Percentiles rank a stretch among this genome's conserved stretches.
phyloP scores from a whole-genome alignment of 1,140 invertebrate genomes.

The Mylabris phalerata region DNA sequence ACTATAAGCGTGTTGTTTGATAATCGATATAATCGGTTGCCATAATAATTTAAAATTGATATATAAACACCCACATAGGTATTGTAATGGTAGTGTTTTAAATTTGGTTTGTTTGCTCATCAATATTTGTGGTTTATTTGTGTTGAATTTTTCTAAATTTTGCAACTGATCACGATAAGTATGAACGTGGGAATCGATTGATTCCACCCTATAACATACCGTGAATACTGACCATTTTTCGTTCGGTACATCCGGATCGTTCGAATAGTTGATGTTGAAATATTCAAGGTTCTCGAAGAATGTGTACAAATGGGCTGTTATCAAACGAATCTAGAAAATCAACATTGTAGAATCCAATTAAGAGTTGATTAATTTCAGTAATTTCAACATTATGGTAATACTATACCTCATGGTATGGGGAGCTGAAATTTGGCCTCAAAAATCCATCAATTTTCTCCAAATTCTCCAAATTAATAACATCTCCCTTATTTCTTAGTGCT shows the following conservation, averaged over 20 bases:
- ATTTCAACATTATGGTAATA: not conserved
- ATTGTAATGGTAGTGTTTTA: conserved; percentile 59
- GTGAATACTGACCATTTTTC: conserved; percentile 49
- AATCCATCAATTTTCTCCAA: conserved; percentile 47
- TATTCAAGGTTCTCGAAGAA: conserved; percentile 54
- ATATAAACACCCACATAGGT: conserved; percentile 74
- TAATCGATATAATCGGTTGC: conserved; percentile 70
- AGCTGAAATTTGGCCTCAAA: conserved; percentile 52
- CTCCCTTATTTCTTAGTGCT: conserved; percentile 40
- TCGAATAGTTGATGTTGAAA: conserved; percentile 29
- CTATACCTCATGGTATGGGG: conserved; percentile 57
- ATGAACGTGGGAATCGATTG: conserved; percentile 56
- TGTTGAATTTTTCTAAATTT: conserved; percentile 63
- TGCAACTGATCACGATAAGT: conserved; percentile 72
- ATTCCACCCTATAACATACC: conserved; percentile 64
- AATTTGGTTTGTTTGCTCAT: conserved; percentile 50
- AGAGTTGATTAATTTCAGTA: too few relatives aligned
- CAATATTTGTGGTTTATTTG: conserved; percentile 51
- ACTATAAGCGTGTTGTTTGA: conserved; percentile 62
- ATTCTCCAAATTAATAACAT: conserved; percentile 43
- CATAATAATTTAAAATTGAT: conserved; percentile 84
- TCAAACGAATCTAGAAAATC: conserved; percentile 52
- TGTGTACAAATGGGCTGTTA: conserved; percentile 65
- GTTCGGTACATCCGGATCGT: conserved; percentile 31
- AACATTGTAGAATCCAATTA: too few relatives aligned